phyloP scores from a whole-genome alignment of 2,888 invertebrate species.

The Epinotia bilunana region DNA sequence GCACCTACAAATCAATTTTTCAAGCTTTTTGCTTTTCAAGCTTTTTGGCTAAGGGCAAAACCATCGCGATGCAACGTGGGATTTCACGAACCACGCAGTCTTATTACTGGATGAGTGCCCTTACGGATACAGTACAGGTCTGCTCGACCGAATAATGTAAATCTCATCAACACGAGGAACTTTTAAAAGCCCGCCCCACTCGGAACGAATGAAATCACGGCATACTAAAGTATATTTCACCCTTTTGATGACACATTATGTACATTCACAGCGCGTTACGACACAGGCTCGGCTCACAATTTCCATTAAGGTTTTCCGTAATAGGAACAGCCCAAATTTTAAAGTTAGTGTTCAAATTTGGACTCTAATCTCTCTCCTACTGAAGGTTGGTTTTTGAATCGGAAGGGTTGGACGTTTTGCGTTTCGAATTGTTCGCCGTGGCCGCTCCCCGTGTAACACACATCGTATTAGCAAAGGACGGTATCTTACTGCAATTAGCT shows the following conservation, averaged over 20 bases:
- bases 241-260: constrained; percentile 84
- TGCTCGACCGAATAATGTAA: constrained; percentile 63
- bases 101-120: constrained; percentile 8
- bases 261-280: constrained; percentile 83
- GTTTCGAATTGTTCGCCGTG: constrained; percentile 55
- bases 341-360: constrained; percentile 56
- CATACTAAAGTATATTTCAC: constrained; percentile 82
- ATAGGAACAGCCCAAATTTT: constrained; percentile 70
- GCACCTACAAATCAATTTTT: neutral
- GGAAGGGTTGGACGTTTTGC: constrained; percentile 53
- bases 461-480: constrained; percentile 83
- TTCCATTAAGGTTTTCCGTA: constrained; percentile 75
- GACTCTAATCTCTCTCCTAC: constrained; percentile 54
- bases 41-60: neutral
- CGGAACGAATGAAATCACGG: constrained; percentile 77
- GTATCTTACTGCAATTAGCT: constrained; percentile 83
- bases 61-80: neutral
- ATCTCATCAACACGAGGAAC: constrained; percentile 68
- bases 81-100: neutral
- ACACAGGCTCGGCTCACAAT: constrained; percentile 82
- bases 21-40: neutral
- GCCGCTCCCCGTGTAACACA: constrained; percentile 79
- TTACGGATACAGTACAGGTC: constrained; percentile 47
- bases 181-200: constrained; percentile 73
- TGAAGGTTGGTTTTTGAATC: constrained; percentile 52